Evolutionary conservation across 2,797 vertebrate species (phyloP), one percentile per base, ranked within the genome.

Genomic region (Coilia nasus): DNA sequence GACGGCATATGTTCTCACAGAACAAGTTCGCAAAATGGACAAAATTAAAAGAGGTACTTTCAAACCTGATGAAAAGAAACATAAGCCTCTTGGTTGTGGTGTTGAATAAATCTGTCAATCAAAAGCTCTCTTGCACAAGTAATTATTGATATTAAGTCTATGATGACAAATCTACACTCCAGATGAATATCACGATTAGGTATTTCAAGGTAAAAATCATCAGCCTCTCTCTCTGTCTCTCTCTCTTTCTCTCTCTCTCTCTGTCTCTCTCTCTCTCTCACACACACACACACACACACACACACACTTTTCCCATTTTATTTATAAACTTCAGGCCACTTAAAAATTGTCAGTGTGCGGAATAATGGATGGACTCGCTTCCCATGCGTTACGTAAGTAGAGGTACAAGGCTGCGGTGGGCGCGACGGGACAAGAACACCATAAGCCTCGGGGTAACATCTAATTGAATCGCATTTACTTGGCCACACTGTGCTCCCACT

Each of bases 381-480:
- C 88, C 88, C 86, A 19, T 88, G 85, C 82, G 90, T 93, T 92
- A 90, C 92, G 88, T 91, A 91, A 93, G 90, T 86, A 91, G 89
- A 85, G 85, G 84, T 91, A 82, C 17, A 81, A 50, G 78, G 85
- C 64, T 83, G 85, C 83, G 87, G 87, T 85, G 88, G 86, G 78
- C 71, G 41, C 75, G 85, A 85, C 7, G 67, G 67, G 54, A 54
- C 85, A 85, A 89, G 93, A 94, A 94, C 93, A 92, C 88, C 87
- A 87, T 75, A 89, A 54, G 91, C 93, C 93, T 90, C 83, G 14
- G 92, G 94, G 90, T 86, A 90, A 87, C 87, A 91, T 90, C 90
- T 92, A 92, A 93, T 91, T 93, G 92, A 93, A 93, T 90, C 91
- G 86, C 90, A 93, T 94, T 93, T 93, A 94, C 89, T 92, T 92